Evolutionary conservation across 2,888 invertebrate species (phyloP).

Genomic region (Eristalis pertinax): DNA sequence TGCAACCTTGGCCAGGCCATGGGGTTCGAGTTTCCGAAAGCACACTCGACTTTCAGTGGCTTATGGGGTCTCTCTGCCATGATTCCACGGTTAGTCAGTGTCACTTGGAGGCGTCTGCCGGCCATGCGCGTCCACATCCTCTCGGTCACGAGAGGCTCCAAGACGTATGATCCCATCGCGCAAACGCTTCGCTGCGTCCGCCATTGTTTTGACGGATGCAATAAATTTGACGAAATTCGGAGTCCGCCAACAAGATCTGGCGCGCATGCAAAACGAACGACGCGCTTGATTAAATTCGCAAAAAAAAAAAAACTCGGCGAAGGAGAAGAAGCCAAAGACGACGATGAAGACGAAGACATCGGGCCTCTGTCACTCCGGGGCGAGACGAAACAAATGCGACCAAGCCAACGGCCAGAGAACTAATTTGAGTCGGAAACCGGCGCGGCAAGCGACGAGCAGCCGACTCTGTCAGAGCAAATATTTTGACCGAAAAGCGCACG

Average conservation of each 20-base stretch:
- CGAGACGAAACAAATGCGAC: slow-evolving; percentile 66
- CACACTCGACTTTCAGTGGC: background rate
- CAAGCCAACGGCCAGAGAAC: slow-evolving; percentile 65
- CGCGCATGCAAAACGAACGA: slow-evolving; percentile 63
- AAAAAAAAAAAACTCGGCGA: background rate
- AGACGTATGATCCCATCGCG: background rate
- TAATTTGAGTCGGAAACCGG: slow-evolving; percentile 44
- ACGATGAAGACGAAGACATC: slow-evolving; percentile 12
- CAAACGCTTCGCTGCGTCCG: slow-evolving; percentile 31
- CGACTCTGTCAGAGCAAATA: slow-evolving; percentile 27
- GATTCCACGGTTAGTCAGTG: too few species aligned
- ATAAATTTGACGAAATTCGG: slow-evolving; percentile 45
- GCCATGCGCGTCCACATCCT: too few species aligned
- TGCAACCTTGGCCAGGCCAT: background rate
- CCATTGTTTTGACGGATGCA: slow-evolving; percentile 57
- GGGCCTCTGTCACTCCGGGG: slow-evolving; percentile 40
- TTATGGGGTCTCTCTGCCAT: background rate
- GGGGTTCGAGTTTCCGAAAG: background rate
- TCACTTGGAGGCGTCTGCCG: too few species aligned
- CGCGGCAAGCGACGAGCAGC: too few species aligned
- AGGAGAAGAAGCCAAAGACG: background rate
- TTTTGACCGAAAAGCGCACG: slow-evolving; percentile 62
- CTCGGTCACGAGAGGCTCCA: background rate
- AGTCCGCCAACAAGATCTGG: slow-evolving; percentile 45
- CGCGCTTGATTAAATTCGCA: slow-evolving; percentile 61